Evolutionary conservation across 2,888 invertebrate genomes (phyloP), one percentile per base, ranked within the genome.

Genomic region (Drosophila glabriapex): DNA sequence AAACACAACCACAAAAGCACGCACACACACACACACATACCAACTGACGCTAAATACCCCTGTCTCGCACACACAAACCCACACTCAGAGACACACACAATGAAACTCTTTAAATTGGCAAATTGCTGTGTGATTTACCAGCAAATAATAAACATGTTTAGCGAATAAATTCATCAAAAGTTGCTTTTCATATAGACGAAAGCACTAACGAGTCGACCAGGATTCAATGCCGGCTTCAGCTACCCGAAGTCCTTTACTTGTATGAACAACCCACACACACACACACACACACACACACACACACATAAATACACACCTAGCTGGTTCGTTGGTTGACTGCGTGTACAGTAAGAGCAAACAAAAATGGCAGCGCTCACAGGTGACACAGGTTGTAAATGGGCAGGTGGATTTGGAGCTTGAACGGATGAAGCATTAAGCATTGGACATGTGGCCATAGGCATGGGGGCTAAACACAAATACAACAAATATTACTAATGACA

Each of bases 61-160:
- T 52, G 49, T 49, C 50, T 56, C 22, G 49, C 31, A 61, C 52
- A 53, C 50, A 56, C 52, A 56, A 33, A 41, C 37, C 37, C 56
- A 50, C 22, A 41, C 25, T 39, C 22, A 53, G 39, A 46, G 39
- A 63, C 56, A 69, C 50, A 28, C 31, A 66, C 43, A 66, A 66
- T 68, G 61, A 53, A 76, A 76, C 72, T 80, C 68, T 86, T 84
- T 70, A 83, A 91, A 90, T 90, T 91, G 89, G 86, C 86, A 91
- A 89, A 90, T 91, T 91, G 85, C 80, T 85, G 87, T 88, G 87
- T 91, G 90, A 90, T 86, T 91, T 89, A 89, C 76, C 84, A 82
- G 79, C 86, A 90, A 91, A 91, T 90, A 91, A 91, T 91, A 91
- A 90, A 89, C 89, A 90, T 91, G 82, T 87, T 90, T 90, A 90